Evolutionary conservation across 2,888 invertebrate genomes (phyloP).

Genomic region (Eulithis prunata): DNA sequence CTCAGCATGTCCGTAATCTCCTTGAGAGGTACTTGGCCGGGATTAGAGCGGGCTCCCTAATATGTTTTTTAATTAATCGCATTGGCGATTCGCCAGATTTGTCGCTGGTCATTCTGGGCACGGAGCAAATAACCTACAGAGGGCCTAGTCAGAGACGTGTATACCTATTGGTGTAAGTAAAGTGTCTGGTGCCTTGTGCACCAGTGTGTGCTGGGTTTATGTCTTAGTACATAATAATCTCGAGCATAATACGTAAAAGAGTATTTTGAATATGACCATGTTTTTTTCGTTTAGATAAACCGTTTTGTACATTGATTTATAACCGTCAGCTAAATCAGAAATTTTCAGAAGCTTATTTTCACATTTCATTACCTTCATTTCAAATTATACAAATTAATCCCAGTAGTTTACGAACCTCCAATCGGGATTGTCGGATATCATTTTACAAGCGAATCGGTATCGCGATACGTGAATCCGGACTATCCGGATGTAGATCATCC

Average conservation of each 20-base stretch:
- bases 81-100: conserved; percentile 33
- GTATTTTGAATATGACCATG: too few species aligned
- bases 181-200: too few species aligned
- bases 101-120: conserved; percentile 24
- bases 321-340: too few species aligned
- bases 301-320: too few species aligned
- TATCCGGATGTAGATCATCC: neutral
- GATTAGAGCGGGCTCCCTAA: conserved; percentile 56
- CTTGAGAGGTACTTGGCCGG: conserved; percentile 60
- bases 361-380: conserved; percentile 12
- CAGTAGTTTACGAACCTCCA: neutral
- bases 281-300: too few species aligned
- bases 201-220: too few species aligned
- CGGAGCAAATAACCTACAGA: too few species aligned
- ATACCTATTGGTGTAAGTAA: too few species aligned
- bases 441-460: conserved; percentile 1
- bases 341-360: neutral
- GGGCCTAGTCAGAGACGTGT: too few species aligned
- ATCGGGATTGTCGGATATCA: conserved; percentile 9
- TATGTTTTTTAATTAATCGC: conserved; percentile 75
- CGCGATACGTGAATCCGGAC: conserved; percentile 7
- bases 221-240: too few species aligned
- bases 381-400: conserved; percentile 18
- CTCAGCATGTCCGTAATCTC: conserved; percentile 60
- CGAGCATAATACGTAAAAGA: too few species aligned